Base-by-base conservation (phyloP, 2,888 invertebrate species). In the Diploptera punctata region DNA sequence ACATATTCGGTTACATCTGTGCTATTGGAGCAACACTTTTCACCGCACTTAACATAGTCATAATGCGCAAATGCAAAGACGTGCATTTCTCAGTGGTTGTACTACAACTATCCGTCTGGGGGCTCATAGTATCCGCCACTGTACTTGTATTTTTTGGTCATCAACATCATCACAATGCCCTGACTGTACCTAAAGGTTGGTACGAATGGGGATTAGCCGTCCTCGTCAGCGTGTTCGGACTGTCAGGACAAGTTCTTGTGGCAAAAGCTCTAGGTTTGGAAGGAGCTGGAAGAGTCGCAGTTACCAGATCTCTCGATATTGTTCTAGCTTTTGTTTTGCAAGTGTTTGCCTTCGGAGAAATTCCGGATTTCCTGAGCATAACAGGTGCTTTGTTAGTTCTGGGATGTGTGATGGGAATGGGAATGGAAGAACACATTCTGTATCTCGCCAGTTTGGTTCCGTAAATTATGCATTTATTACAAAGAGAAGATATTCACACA, bases 251-350 rank as follows among this genome's bases (percentile, higher is more conserved):
- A 52, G 79, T 84, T 43, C 76, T 85, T 3, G 83, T 85, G 5
- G 83, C 84, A 1, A 82, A 82, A 33, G 84, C 85, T 0, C 78
- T 85, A 24, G 80, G 83, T 74, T 81, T 84, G 72, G 85, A 85
- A 77, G 82, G 84, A 1, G 84, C 84, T n/a, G 84, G 83, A 16
- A 81, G 83, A 74, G 83, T 85, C 1, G 83, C 85, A 3, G 83
- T 84, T 4, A 84, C 84, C 0, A 78, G 85, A 70, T 84, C 84
- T 0, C 78, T 85, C 71, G 85, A 84, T 72, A 84, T 85, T 67
- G 83, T 84, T 43, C 77, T 85, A 26, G 84, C 84, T 13, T 85
- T 84, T 67, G 67, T 83, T 18, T 79, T 84, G 21, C 80, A 80
- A 73, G 80, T 84, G 29, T 80, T 82, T 43, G 80, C 82, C 70